Evolutionary conservation across 2,113 vertebrate species (phyloP).

Genomic region (Nansenia antarctica): DNA sequence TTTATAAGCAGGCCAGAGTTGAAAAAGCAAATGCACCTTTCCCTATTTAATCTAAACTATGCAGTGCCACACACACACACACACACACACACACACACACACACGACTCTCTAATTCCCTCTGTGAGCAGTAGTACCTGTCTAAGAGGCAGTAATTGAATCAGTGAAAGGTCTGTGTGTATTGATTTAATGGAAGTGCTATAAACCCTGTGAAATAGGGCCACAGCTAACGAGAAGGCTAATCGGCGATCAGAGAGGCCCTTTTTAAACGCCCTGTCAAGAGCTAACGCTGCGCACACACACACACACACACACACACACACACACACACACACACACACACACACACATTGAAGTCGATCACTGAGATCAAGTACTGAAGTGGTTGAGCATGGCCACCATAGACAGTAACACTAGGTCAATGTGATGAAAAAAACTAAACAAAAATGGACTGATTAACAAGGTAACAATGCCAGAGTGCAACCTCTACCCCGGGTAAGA

Average conservation of each 20-base stretch:
- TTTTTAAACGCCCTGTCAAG: constrained; percentile 21
- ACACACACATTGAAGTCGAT: too few species aligned
- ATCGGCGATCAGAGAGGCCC: constrained; percentile 27
- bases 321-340: not conserved
- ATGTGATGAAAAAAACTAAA: too few species aligned
- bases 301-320: not conserved
- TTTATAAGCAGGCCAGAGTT: too few species aligned
- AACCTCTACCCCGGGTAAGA: constrained; percentile 44
- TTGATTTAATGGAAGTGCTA: constrained; percentile 54
- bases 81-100: too few species aligned
- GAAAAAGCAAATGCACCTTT: too few species aligned
- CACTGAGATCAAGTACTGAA: too few species aligned
- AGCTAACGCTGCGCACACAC: too few species aligned
- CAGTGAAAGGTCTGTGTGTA: constrained; percentile 46
- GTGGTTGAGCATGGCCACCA: too few species aligned
- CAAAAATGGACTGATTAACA: constrained; percentile 19
- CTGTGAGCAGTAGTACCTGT: constrained; percentile 47
- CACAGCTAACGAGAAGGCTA: constrained; percentile 25
- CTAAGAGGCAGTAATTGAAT: constrained; percentile 55
- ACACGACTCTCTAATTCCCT: constrained; percentile 44
- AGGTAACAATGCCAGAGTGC: constrained; percentile 44
- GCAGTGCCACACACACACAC: too few species aligned
- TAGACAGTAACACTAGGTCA: too few species aligned
- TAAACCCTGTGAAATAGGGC: constrained; percentile 33
- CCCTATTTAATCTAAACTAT: too few species aligned